These are phyloP conservation scores for Gymnorhina tibicen DNA, from an alignment of 2,113 vertebrate species.

Conservation along the genomic window DNA sequence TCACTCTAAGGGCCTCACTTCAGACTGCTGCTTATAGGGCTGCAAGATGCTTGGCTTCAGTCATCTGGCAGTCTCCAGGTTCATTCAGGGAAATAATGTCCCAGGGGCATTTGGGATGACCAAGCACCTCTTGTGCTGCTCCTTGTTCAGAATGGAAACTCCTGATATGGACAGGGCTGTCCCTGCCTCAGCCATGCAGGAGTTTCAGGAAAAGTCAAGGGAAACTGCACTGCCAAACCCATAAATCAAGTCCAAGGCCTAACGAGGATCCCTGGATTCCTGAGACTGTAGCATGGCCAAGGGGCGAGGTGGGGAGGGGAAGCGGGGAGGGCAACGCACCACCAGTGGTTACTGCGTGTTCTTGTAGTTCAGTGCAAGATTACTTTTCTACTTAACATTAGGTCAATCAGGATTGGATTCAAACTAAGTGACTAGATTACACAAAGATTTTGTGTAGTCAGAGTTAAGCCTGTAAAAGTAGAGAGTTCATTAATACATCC, in stretches of 20 bases:
- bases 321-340: no score
- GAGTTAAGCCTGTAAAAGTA: not conserved
- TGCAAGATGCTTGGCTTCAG: not conserved
- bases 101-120: not conserved
- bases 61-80: not conserved
- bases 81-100: not conserved
- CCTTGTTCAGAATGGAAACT: not conserved
- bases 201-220: not conserved
- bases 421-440: not conserved
- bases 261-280: not conserved
- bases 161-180: fast-evolving
- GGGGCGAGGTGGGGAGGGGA: not conserved
- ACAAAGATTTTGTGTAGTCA: not conserved
- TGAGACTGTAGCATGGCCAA: not conserved
- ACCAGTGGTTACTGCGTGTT: not conserved
- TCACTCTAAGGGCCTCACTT: no score
- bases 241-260: not conserved
- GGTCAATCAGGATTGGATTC: not conserved
- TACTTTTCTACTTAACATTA: not conserved
- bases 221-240: no score
- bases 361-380: not conserved
- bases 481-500: not conserved
- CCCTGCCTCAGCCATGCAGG: not conserved
- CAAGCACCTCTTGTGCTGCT: not conserved
- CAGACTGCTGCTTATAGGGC: not conserved